These are phyloP conservation scores for Acanthornis magna DNA, from an alignment of 2,797 vertebrate genomes.

Conservation along the genomic window DNA sequence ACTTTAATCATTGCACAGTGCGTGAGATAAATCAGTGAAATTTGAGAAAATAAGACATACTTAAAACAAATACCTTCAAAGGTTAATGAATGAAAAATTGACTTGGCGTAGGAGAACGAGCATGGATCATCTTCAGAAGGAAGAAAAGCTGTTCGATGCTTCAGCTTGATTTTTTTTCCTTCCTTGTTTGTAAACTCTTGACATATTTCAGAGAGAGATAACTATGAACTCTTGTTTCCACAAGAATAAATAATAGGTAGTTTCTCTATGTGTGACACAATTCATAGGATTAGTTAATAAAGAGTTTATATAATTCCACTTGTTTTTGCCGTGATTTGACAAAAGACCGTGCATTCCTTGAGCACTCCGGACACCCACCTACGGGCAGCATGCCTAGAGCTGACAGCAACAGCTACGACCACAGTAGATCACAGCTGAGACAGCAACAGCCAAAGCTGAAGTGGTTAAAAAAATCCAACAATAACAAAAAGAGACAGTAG, in stretches of 20 bases:
- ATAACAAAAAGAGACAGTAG: neutral
- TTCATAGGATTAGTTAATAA: neutral
- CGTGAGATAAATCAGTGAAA: neutral
- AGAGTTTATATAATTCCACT: neutral
- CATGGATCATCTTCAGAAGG: neutral
- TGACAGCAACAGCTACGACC: conserved; percentile 2
- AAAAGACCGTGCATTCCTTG: neutral
- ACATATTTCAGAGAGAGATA: neutral
- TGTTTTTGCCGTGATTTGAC: conserved; percentile 17
- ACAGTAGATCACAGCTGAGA: neutral
- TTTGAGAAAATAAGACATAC: neutral
- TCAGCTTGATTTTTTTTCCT: neutral
- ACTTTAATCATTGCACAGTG: neutral
- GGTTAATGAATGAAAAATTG: neutral
- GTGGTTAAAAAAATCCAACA: neutral
- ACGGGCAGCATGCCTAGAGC: neutral
- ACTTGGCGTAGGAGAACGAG: neutral
- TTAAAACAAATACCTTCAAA: neutral
- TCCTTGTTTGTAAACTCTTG: neutral
- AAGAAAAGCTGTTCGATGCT: neutral
- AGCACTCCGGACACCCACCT: conserved; percentile 7
- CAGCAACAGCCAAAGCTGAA: neutral
- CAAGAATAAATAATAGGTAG: neutral
- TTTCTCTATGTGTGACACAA: neutral
- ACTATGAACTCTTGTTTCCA: neutral